phyloP scores from a whole-genome alignment of 2,888 invertebrate species.

The Thymelicus lineola region DNA sequence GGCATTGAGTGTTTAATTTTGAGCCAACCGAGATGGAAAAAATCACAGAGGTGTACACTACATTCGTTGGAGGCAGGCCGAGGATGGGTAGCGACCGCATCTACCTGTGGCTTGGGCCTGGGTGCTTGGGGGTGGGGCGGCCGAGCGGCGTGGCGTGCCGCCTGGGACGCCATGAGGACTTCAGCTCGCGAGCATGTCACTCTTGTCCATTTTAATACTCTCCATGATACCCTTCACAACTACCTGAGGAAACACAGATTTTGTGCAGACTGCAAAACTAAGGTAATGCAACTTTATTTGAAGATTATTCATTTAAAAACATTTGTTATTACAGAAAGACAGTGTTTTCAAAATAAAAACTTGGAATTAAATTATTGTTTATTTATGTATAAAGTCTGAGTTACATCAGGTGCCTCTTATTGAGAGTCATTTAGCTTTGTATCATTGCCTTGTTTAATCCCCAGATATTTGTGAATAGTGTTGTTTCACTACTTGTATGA shows the following conservation, averaged over 20 bases:
- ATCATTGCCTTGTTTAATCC: too few species aligned
- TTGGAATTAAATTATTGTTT: too few species aligned
- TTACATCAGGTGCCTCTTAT: too few species aligned
- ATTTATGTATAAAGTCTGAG: too few species aligned
- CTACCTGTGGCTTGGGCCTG: slow-evolving; percentile 91
- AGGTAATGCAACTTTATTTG: slow-evolving; percentile 84
- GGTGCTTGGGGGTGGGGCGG: slow-evolving; percentile 88
- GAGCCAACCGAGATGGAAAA: slow-evolving; percentile 93
- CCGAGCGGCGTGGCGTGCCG: slow-evolving; percentile 90
- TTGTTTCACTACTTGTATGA: too few species aligned
- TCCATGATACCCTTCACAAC: slow-evolving; percentile 94
- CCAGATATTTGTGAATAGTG: too few species aligned
- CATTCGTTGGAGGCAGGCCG: slow-evolving; percentile 96
- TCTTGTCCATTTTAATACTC: slow-evolving; percentile 92
- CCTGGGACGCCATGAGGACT: slow-evolving; percentile 93
- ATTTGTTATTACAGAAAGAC: too few species aligned
- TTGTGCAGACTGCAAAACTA: slow-evolving; percentile 96
- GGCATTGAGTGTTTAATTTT: slow-evolving; percentile 91
- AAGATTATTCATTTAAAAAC: background rate
- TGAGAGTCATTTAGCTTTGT: too few species aligned
- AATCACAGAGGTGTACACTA: slow-evolving; percentile 94
- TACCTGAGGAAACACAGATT: slow-evolving; percentile 97
- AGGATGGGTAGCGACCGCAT: slow-evolving; percentile 89
- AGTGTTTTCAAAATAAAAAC: too few species aligned
- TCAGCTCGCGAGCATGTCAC: slow-evolving; percentile 94